Percentiles rank a stretch among this genome's conserved stretches.
Evolutionary conservation across 2,888 invertebrate species (phyloP).

Genomic region (Andrena chrysosceles): DNA sequence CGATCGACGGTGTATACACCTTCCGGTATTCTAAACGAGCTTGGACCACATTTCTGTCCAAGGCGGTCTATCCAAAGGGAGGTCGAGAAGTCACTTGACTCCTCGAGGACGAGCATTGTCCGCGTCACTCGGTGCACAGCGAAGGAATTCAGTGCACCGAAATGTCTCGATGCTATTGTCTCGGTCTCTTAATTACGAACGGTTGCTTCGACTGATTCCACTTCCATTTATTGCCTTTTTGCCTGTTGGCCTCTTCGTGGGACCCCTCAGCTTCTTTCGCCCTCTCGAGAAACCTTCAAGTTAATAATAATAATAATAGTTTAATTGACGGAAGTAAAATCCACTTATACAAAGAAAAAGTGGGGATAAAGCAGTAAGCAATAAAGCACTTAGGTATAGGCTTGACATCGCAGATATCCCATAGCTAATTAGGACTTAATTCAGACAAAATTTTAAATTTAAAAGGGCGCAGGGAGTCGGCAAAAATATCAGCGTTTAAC

Average conservation of each 20-base stretch:
- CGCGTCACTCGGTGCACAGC: constrained; percentile 31
- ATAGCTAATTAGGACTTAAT: too few species aligned
- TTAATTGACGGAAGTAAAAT: too few species aligned
- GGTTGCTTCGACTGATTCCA: constrained; percentile 11
- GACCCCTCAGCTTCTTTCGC: background rate
- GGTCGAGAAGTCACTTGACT: constrained; percentile 69
- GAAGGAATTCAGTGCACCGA: constrained; percentile 45
- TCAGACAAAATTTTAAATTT: too few species aligned
- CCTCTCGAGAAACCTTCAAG: background rate
- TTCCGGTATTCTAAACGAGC: constrained; percentile 55
- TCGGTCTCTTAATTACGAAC: constrained; percentile 56
- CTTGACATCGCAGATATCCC: too few species aligned
- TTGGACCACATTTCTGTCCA: constrained; percentile 57
- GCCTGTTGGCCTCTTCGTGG: background rate
- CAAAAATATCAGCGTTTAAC: too few species aligned
- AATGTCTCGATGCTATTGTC: constrained; percentile 60
- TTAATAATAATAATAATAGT: too few species aligned
- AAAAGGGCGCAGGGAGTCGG: too few species aligned
- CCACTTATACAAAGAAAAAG: too few species aligned
- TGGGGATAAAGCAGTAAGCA: too few species aligned
- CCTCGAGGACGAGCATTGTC: constrained; percentile 64
- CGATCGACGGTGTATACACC: constrained; percentile 42
- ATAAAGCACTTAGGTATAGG: too few species aligned
- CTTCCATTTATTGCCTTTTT: constrained; percentile 30
- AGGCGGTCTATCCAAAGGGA: constrained; percentile 49